Percentiles rank a stretch among this genome's conserved stretches.
phyloP scores from a whole-genome alignment of 2,113 vertebrate species.

The Boulengeromyrus knoepffleri region DNA sequence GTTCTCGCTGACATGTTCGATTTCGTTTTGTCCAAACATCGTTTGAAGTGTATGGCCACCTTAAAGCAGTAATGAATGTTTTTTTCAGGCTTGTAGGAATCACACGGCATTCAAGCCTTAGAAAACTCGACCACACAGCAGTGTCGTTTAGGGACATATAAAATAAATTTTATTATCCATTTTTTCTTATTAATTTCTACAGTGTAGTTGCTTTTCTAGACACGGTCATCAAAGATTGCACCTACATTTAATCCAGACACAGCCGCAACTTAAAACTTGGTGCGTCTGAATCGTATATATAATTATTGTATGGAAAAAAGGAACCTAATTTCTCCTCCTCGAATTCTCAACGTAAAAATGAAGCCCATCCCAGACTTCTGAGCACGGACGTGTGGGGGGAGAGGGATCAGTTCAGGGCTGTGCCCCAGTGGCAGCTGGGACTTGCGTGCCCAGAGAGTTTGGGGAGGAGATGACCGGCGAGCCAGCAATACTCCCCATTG shows the following conservation, averaged over 20 bases:
- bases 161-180: constrained; percentile 60
- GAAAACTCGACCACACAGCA: constrained; percentile 12
- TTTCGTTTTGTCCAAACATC: background rate
- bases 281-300: constrained; percentile 39
- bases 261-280: constrained; percentile 24
- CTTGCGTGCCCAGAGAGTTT: constrained; percentile 43
- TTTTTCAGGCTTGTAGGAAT: background rate
- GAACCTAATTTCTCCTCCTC: constrained; percentile 25
- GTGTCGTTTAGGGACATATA: constrained; percentile 52
- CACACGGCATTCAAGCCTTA: background rate
- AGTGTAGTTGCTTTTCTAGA: constrained; percentile 47
- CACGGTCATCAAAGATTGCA: constrained; percentile 39
- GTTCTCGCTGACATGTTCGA: background rate
- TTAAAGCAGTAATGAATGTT: background rate
- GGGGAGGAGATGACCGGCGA: constrained; percentile 54
- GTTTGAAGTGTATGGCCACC: background rate
- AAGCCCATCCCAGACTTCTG: constrained; percentile 18
- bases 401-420: constrained; percentile 42
- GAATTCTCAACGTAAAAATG: constrained; percentile 40
- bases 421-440: constrained; percentile 40
- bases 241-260: constrained; percentile 31
- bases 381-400: background rate
- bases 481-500: constrained; percentile 44
- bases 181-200: constrained; percentile 46
- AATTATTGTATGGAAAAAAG: constrained; percentile 35